phyloP scores from a whole-genome alignment of 2,797 vertebrate genomes.

The Lateolabrax maculatus region DNA sequence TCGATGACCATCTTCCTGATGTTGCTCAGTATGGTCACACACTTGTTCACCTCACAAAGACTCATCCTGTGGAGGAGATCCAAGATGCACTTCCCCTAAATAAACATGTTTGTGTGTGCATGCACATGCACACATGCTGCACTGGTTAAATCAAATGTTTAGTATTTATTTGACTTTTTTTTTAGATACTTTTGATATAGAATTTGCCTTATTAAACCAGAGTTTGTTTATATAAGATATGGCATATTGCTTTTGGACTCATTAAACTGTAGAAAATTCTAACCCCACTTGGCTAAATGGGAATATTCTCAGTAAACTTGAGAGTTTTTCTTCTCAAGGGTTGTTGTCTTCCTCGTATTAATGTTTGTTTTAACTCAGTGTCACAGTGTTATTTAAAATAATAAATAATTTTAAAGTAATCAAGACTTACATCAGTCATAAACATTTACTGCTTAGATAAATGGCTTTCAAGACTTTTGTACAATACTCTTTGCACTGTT shows the following conservation, averaged over 20 bases:
- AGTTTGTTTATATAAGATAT: neutral
- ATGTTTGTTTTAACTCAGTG: neutral
- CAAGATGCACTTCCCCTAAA: conserved; percentile 90
- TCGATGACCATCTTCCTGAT: conserved; percentile 96
- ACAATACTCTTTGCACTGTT: conserved; percentile 23
- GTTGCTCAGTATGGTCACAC: conserved; percentile 93
- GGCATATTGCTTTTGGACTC: conserved; percentile 11
- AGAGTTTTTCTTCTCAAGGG: neutral
- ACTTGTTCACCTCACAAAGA: conserved; percentile 90
- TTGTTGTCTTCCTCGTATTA: neutral
- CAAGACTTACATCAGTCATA: neutral
- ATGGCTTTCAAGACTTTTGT: conserved; percentile 3
- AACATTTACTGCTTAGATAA: neutral
- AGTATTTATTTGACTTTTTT: conserved; percentile 23
- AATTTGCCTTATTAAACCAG: neutral
- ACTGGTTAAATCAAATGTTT: neutral
- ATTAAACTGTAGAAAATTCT: neutral
- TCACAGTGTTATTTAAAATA: neutral
- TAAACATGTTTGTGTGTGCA: neutral
- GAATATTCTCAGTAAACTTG: neutral
- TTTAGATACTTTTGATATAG: neutral
- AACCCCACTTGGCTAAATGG: neutral
- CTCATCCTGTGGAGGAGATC: conserved; percentile 80
- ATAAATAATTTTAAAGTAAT: neutral
- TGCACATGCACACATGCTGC: too few relatives aligned